phyloP scores from a whole-genome alignment of 2,113 vertebrate species.

The Sinocyclocheilus anophthalmus region DNA sequence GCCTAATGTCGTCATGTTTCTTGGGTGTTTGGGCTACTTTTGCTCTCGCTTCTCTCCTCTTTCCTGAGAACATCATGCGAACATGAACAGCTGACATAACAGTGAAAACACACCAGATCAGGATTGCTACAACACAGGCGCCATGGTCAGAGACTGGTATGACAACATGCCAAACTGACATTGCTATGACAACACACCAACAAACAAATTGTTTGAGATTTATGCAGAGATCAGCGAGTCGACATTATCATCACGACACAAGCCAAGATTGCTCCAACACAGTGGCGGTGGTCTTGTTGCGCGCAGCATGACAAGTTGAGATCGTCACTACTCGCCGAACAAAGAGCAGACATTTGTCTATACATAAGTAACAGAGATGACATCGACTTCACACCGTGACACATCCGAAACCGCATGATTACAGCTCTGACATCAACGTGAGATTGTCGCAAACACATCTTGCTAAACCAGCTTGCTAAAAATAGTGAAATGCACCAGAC shows the following conservation, averaged over 20 bases:
- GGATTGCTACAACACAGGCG: slow-evolving; percentile 41
- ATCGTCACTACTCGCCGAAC: slow-evolving; percentile 39
- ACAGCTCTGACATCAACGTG: slow-evolving; percentile 19
- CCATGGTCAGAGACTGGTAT: slow-evolving; percentile 13
- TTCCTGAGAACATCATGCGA: slow-evolving; percentile 68
- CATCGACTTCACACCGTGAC: slow-evolving; percentile 38
- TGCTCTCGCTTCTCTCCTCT: slow-evolving; percentile 55
- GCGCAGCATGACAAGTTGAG: slow-evolving; percentile 30
- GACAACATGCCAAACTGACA: neutral
- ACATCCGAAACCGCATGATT: slow-evolving; percentile 43
- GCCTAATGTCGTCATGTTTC: slow-evolving; percentile 58
- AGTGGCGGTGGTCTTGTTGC: slow-evolving; percentile 31
- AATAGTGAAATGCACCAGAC: slow-evolving; percentile 44
- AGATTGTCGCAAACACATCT: slow-evolving; percentile 57
- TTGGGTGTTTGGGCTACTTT: slow-evolving; percentile 57
- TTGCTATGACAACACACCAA: slow-evolving; percentile 44
- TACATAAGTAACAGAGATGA: slow-evolving; percentile 34
- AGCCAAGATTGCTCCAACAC: slow-evolving; percentile 38
- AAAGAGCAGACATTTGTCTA: slow-evolving; percentile 26
- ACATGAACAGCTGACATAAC: slow-evolving; percentile 66
- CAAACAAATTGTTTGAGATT: slow-evolving; percentile 18
- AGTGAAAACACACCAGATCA: slow-evolving; percentile 60
- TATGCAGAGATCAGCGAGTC: slow-evolving; percentile 55
- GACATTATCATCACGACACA: slow-evolving; percentile 57
- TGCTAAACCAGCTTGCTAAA: slow-evolving; percentile 28